A percentile compares a stretch with the other conserved stretches of the same genome.
phyloP scores from a whole-genome alignment of 2,888 invertebrate genomes.

The Idaea straminata region DNA sequence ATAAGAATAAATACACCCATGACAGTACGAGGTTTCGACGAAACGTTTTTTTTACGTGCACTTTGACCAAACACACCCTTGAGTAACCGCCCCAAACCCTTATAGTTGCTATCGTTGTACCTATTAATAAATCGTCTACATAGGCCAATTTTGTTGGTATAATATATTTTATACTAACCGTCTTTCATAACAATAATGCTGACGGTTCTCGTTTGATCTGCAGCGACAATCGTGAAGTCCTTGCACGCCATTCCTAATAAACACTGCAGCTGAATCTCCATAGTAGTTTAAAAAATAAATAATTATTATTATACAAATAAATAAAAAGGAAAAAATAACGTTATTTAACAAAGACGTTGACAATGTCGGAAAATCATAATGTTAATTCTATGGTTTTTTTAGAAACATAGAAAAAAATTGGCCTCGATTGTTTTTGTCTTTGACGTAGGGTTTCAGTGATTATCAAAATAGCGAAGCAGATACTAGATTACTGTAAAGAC shows the following conservation, averaged over 20 bases:
- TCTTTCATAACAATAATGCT: conserved; percentile 94
- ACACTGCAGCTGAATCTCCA: conserved; percentile 85
- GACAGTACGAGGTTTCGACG: too few relatives aligned
- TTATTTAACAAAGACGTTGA: not conserved
- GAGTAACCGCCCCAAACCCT: too few relatives aligned
- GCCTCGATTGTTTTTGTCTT: too few relatives aligned
- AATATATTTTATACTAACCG: conserved; percentile 76
- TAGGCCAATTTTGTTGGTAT: not conserved
- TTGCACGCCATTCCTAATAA: conserved; percentile 92
- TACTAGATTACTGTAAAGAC: too few relatives aligned
- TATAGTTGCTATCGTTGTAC: too few relatives aligned
- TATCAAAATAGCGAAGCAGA: too few relatives aligned
- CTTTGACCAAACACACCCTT: too few relatives aligned
- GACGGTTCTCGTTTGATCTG: conserved; percentile 90
- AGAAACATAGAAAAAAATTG: not conserved
- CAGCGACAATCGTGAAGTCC: conserved; percentile 92
- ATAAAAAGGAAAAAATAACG: not conserved
- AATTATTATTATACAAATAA: conserved; percentile 3
- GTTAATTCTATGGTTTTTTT: not conserved
- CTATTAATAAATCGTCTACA: too few relatives aligned
- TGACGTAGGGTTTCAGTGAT: too few relatives aligned
- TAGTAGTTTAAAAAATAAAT: conserved; percentile 9
- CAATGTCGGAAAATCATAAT: not conserved
- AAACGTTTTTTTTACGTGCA: too few relatives aligned
- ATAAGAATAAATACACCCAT: too few relatives aligned